Conservation (phyloP, 35 echinoderm and acorn worm species). For the Acanthaster planci region DNA sequence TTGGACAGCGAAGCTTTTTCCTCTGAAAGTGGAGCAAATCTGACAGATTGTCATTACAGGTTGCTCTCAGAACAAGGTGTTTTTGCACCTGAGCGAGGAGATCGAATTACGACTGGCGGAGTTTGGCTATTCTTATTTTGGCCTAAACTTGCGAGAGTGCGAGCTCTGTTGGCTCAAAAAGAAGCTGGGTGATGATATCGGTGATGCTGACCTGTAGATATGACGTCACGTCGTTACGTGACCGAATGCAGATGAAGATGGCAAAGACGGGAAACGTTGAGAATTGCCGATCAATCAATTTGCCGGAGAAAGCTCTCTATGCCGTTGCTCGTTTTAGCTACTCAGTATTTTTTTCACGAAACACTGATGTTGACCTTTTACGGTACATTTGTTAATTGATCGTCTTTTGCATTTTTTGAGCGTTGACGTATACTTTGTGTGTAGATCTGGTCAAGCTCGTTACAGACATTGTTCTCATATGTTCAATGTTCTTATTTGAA, state of each 20-base stretch:
- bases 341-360: no score
- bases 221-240: slow-evolving; percentile 25
- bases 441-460: no score
- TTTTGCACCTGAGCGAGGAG: slow-evolving; percentile 9
- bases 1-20: no score
- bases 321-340: no score
- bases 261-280: neutral
- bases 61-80: neutral
- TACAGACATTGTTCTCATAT: no score
- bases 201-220: neutral
- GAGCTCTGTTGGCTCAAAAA: neutral
- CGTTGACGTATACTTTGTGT: no score
- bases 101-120: slow-evolving; percentile 2
- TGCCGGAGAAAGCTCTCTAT: no score
- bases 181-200: neutral
- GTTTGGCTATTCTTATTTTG: neutral
- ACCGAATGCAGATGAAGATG: slow-evolving; percentile 7
- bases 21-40: neutral
- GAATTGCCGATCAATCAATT: neutral
- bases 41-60: neutral
- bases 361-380: no score
- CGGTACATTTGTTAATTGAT: no score
- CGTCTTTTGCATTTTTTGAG: no score
- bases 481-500: no score
- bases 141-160: neutral